Conservation (phyloP, 2,797 vertebrate genomes). For the Bryconaethiops microstoma region DNA sequence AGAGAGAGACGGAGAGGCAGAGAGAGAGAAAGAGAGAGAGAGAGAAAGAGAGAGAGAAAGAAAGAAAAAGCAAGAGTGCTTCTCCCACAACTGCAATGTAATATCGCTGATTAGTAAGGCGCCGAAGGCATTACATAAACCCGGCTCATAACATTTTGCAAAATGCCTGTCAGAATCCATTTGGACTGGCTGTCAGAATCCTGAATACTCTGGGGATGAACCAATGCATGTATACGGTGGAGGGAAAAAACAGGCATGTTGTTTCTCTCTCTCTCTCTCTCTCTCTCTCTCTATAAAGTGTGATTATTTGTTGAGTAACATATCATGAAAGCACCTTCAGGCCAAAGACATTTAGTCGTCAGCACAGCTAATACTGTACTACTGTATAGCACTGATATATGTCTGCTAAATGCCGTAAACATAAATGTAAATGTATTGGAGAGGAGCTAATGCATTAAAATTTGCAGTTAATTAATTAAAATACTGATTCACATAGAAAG, state of each 20-base stretch:
- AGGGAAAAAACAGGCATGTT: neutral
- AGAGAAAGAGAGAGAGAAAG: neutral
- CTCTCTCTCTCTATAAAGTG: neutral
- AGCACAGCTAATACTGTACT: neutral
- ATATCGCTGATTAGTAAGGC: conserved; percentile 33
- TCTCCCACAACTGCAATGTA: conserved; percentile 25
- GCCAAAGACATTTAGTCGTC: neutral
- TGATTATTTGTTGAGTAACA: conserved; percentile 3
- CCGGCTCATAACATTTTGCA: conserved; percentile 22
- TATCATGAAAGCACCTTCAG: neutral
- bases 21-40: conserved; percentile 1
- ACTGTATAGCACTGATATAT: no score
- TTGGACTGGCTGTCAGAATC: conserved; percentile 1
- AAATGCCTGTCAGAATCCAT: conserved; percentile 35
- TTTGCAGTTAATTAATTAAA: no score
- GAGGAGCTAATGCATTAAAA: no score
- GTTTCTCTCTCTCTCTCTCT: neutral
- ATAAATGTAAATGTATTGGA: no score
- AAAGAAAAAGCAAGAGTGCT: neutral
- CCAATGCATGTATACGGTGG: neutral
- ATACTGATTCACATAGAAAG: no score
- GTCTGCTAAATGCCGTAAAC: no score
- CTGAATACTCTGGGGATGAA: neutral
- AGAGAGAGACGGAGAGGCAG: neutral
- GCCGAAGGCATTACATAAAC: conserved; percentile 28